A percentile compares a stretch with the other conserved stretches of the same genome.
These are phyloP conservation scores for Carabus problematicus DNA, from an alignment of 2,888 invertebrate genomes.

Conservation along the genomic window DNA sequence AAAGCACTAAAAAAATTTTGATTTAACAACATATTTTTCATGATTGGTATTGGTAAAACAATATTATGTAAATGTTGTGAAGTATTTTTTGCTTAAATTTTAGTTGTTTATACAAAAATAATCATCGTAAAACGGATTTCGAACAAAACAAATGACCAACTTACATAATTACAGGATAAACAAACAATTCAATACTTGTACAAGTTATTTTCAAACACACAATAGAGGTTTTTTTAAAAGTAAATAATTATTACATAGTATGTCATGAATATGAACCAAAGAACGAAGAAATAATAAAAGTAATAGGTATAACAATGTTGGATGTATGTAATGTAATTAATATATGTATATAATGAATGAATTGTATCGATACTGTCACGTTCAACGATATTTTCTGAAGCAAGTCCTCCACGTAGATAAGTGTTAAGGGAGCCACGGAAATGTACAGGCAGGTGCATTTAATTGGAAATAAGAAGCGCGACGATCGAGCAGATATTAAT, in stretches of 20 bases:
- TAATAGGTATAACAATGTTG: conserved; percentile 28
- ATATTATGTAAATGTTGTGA: conserved; percentile 25
- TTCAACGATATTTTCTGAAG: conserved; percentile 19
- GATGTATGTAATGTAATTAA: conserved; percentile 18
- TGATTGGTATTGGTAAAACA: conserved; percentile 24
- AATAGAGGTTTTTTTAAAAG: conserved; percentile 27
- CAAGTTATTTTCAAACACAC: conserved; percentile 20
- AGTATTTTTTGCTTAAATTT: conserved; percentile 12
- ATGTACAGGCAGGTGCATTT: conserved; percentile 22
- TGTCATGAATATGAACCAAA: conserved; percentile 38
- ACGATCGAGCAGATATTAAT: conserved; percentile 32
- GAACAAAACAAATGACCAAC: conserved; percentile 7
- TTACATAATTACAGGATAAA: neutral
- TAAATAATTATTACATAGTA: conserved; percentile 26
- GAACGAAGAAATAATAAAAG: conserved; percentile 28
- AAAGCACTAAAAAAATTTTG: conserved; percentile 39
- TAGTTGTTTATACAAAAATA: conserved; percentile 28
- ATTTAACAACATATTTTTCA: conserved; percentile 34
- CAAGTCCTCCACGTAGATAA: neutral
- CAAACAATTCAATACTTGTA: conserved; percentile 10
- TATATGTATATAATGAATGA: conserved; percentile 24
- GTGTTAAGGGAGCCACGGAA: conserved; percentile 14
- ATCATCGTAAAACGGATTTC: conserved; percentile 24
- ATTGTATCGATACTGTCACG: conserved; percentile 16
- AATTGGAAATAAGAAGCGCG: conserved; percentile 6